phyloP scores from a whole-genome alignment of 2,888 invertebrate species.

The Galerucella pusilla region DNA sequence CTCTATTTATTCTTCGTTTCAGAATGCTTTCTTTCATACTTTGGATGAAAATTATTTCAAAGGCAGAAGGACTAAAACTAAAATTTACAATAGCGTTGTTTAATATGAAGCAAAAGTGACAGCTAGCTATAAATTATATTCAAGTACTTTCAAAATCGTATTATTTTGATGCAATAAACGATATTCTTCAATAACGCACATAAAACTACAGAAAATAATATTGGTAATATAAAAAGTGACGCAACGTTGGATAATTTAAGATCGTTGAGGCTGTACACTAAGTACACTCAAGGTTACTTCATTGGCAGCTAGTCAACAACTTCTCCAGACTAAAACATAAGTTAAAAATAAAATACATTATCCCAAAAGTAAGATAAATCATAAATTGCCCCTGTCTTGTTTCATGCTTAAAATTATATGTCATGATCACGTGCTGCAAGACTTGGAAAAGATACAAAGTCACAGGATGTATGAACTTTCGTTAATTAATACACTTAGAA shows the following conservation, averaged over 20 bases:
- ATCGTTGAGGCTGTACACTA: neutral
- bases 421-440: neutral
- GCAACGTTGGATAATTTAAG: neutral
- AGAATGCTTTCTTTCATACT: too few species aligned
- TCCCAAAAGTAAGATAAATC: constrained; percentile 9
- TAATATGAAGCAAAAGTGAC: too few species aligned
- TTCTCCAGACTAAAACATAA: neutral
- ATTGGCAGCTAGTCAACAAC: constrained; percentile 13
- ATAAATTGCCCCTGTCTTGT: neutral
- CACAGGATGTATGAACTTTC: neutral
- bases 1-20: too few species aligned
- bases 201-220: neutral
- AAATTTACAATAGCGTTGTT: too few species aligned
- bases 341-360: constrained; percentile 15
- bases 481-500: neutral
- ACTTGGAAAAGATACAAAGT: neutral
- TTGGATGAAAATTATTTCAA: too few species aligned
- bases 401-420: constrained; percentile 6
- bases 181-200: neutral
- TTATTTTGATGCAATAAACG: neutral
- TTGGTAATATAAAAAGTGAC: neutral
- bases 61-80: too few species aligned
- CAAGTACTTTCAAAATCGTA: neutral
- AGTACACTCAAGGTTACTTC: constrained; percentile 9
- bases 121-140: neutral